These are phyloP conservation scores for Gorilla gorilla DNA, from an alignment of 2,113 vertebrate species.

Conservation along the genomic window DNA sequence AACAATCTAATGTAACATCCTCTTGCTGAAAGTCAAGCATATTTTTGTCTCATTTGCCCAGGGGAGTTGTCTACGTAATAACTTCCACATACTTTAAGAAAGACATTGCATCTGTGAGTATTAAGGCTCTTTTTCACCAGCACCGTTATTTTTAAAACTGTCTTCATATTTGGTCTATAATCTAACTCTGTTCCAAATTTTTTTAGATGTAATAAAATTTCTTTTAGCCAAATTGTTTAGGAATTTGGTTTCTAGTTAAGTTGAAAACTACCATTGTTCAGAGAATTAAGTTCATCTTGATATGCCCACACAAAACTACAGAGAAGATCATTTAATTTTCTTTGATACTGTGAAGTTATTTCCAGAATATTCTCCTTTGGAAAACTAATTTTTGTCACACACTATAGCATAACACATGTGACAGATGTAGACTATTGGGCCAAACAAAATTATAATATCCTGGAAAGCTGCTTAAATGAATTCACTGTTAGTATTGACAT, in stretches of 20 bases:
- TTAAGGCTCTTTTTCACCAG: background rate
- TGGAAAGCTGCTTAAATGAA: background rate
- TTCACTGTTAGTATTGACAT: background rate
- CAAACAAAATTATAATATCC: background rate
- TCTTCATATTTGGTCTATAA: background rate
- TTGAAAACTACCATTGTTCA: conserved; percentile 19
- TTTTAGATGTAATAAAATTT: conserved; percentile 12
- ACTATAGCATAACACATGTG: background rate
- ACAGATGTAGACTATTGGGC: background rate
- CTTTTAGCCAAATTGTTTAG: conserved; percentile 30
- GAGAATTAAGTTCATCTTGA: conserved; percentile 34
- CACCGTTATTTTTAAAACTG: conserved; percentile 41
- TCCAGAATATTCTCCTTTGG: conserved; percentile 33
- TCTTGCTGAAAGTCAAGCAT: background rate
- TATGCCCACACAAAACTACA: background rate
- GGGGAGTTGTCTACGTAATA: background rate
- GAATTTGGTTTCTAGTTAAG: background rate
- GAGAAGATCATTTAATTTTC: conserved; percentile 25
- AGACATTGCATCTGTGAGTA: background rate
- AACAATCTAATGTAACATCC: background rate
- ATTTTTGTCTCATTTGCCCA: conserved; percentile 22
- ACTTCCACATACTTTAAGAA: background rate
- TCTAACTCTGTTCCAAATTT: conserved; percentile 33
- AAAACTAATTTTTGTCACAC: conserved; percentile 18
- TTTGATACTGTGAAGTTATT: conserved; percentile 1